phyloP scores from a whole-genome alignment of 2,797 vertebrate species.

The Takifugu ocellatus region DNA sequence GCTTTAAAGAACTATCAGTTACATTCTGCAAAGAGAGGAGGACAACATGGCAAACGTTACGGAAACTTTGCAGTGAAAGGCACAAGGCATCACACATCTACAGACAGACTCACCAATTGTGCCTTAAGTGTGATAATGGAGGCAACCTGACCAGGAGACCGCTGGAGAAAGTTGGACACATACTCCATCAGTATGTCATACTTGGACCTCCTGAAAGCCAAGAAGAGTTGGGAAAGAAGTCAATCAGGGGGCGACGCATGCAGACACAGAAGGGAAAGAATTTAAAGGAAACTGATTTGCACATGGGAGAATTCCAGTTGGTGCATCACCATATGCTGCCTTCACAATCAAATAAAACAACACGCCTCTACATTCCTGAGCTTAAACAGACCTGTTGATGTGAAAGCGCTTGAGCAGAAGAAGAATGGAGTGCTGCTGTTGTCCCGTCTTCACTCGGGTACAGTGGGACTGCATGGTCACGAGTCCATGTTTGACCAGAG shows the following conservation, averaged over 20 bases:
- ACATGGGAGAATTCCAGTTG: too few species aligned
- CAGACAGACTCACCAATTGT: constrained; percentile 79
- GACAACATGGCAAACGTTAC: neutral
- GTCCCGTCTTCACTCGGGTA: constrained; percentile 76
- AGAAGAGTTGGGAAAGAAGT: neutral
- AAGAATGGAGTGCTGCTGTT: constrained; percentile 90
- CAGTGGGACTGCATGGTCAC: constrained; percentile 89
- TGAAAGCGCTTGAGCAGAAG: constrained; percentile 91
- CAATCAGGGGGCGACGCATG: too few species aligned
- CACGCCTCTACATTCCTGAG: neutral
- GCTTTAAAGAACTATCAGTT: constrained; percentile 80
- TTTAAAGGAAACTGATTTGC: too few species aligned
- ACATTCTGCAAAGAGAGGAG: constrained; percentile 69
- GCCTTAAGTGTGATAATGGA: constrained; percentile 75
- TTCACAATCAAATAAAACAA: too few species aligned
- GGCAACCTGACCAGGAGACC: constrained; percentile 73
- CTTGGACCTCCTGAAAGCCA: constrained; percentile 82
- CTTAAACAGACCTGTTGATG: constrained; percentile 79
- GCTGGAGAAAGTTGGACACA: constrained; percentile 79
- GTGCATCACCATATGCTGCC: too few species aligned
- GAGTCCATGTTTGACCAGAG: constrained; percentile 83
- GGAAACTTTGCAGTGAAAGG: neutral
- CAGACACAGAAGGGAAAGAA: neutral
- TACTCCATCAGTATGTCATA: constrained; percentile 92
- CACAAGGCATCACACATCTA: neutral